Evolutionary conservation across 2,797 vertebrate genomes (phyloP).

Genomic region (Liparis tanakae): DNA sequence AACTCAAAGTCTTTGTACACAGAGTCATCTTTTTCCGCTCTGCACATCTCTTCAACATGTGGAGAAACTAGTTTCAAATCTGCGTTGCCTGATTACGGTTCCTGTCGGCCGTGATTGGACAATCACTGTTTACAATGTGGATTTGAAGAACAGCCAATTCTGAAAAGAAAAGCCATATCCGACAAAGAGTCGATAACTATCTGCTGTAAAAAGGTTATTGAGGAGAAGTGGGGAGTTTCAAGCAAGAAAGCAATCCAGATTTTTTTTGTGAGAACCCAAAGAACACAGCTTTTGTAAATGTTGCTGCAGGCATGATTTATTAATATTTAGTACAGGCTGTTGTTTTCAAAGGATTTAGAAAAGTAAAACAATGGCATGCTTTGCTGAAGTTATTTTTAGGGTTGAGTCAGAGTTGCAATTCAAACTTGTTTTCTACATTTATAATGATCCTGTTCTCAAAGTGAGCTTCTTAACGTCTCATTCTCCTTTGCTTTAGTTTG

Average conservation of each 20-base stretch:
- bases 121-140: not conserved
- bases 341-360: slow-evolving; percentile 2
- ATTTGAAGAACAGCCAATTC: not conserved
- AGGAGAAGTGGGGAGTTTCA: slow-evolving; percentile 12
- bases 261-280: not conserved
- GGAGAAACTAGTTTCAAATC: not conserved
- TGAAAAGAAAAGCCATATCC: slow-evolving; percentile 12
- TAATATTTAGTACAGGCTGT: not conserved
- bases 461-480: slow-evolving; percentile 37
- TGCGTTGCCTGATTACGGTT: not conserved
- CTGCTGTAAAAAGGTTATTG: not conserved
- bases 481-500: slow-evolving; percentile 41
- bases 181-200: slow-evolving; percentile 4
- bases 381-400: not conserved
- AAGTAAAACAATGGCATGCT: not conserved
- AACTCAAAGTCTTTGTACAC: not conserved
- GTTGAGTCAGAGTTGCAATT: not conserved
- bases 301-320: not conserved
- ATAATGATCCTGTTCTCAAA: not conserved
- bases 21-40: not conserved
- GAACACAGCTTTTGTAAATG: slow-evolving; percentile 3
- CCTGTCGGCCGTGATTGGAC: not conserved
- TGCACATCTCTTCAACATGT: not conserved
- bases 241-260: not conserved
- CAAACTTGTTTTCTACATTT: slow-evolving; percentile 15